Base-by-base conservation (phyloP, 1,140 invertebrate species). In the Drosophila ironensis region DNA sequence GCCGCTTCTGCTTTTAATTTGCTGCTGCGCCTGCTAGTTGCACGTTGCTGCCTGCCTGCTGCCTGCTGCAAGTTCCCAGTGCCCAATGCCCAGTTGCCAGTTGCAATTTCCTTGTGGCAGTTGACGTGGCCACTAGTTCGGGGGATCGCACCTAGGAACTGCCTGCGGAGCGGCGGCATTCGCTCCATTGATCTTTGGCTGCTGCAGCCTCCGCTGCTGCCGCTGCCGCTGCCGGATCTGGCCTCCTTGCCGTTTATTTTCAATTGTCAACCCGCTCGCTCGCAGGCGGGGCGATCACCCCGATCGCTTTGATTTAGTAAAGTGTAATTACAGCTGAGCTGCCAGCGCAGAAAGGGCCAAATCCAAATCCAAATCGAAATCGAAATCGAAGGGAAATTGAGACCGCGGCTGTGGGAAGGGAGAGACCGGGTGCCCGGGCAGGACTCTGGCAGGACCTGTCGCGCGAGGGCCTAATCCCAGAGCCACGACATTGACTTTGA, bases 1-100 rank as follows among this genome's bases (percentile, higher is more conserved):
- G 50, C 54, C 20, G 24, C 60, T 20, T 17, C n/a, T 20, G 60
- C 51, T 76, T 80, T 81, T 76, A 82, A 82, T 76, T 81, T 75
- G 77, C 72, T 72, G 76, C 72, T 74, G 73, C 61, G 53, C 61
- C 67, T 71, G 54, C 54, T 9, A 0, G 28, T 30, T 22, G 33
- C 24, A 24, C 0, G 24, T 11, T 53, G 24, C 24, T 28, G 1
- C 35, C 8, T 41, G 48, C 57, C 71, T 48, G 50, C 53, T 66
- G n/a, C n/a, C n/a, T 30, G 27, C 28, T n/a, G n/a, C 38, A 20
- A 25, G 50, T 37, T 28, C 41, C 45, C 11, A 27, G 16, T 46
- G 41, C 45, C 14, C 2, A n/a, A 9, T 14, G 6, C 24, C 54
- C 1, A 38, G 56, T 41, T 61, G 53, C 57, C 72, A 53, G 56